phyloP scores from a whole-genome alignment of 30 jellyfish, hydroid and myxozoan genomes.

The Chrysaora quinquecirrha region DNA sequence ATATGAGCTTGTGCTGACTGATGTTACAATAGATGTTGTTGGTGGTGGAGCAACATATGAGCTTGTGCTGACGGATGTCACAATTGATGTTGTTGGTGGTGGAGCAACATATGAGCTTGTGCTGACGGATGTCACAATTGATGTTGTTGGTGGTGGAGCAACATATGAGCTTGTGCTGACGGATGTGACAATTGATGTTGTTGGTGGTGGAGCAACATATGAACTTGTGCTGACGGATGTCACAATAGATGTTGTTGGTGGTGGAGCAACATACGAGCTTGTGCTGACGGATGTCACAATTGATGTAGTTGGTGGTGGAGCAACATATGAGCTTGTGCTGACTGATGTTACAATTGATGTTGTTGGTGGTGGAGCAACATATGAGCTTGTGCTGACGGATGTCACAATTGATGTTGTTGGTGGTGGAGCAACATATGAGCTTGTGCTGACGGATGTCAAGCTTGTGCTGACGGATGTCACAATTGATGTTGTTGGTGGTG shows the following conservation, averaged over 20 bases:
- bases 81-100: slow-evolving; percentile 1
- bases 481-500: slow-evolving; percentile 13
- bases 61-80: not conserved
- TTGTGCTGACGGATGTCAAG: not conserved
- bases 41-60: not conserved
- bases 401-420: not conserved
- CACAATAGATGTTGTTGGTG: not conserved
- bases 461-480: too few species aligned
- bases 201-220: slow-evolving; percentile 18
- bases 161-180: not conserved
- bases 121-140: not conserved
- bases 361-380: slow-evolving; percentile 10
- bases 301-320: not conserved
- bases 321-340: slow-evolving; percentile 5
- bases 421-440: slow-evolving; percentile 4
- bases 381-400: not conserved
- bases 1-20: slow-evolving; percentile 2
- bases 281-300: not conserved
- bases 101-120: not conserved
- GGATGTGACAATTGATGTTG: slow-evolving; percentile 10
- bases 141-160: not conserved
- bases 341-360: not conserved
- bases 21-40: slow-evolving; percentile 1
- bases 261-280: not conserved
- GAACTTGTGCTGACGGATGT: slow-evolving; percentile 8